These are phyloP conservation scores for Enteromius argenteus DNA, from an alignment of 2,797 vertebrate species.

Conservation along the genomic window DNA sequence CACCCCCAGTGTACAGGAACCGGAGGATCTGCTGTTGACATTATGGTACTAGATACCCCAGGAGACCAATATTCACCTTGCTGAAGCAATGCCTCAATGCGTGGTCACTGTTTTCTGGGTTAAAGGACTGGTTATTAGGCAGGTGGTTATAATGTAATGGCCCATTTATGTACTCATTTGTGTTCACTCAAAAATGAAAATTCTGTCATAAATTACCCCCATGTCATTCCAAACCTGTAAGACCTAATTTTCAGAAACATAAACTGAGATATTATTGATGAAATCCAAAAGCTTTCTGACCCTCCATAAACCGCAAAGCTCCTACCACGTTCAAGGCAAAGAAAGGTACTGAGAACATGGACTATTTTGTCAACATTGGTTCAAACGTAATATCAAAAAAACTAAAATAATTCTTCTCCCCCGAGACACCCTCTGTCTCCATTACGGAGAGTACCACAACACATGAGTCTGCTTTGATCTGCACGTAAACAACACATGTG, in stretches of 20 bases:
- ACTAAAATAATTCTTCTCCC: too few relatives aligned
- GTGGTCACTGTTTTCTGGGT: neutral
- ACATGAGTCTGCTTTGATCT: too few relatives aligned
- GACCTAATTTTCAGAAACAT: neutral
- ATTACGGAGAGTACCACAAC: too few relatives aligned
- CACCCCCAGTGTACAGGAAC: neutral
- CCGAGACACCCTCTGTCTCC: too few relatives aligned
- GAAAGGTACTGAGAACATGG: neutral
- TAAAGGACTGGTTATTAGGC: neutral
- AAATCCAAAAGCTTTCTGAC: neutral
- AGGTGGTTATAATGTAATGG: neutral
- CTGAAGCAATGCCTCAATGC: neutral
- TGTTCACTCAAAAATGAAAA: neutral
- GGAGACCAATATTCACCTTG: neutral
- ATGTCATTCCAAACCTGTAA: neutral
- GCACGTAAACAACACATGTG: too few relatives aligned
- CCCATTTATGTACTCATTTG: neutral
- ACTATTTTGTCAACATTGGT: neutral
- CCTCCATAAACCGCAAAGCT: neutral
- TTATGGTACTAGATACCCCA: neutral
- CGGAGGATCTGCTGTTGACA: neutral
- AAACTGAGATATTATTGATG: neutral
- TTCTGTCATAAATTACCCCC: neutral
- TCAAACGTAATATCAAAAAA: neutral
- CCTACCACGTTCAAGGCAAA: neutral